phyloP scores from a whole-genome alignment of 1,140 invertebrate genomes.

The Hyposmocoma kahamanoa region DNA sequence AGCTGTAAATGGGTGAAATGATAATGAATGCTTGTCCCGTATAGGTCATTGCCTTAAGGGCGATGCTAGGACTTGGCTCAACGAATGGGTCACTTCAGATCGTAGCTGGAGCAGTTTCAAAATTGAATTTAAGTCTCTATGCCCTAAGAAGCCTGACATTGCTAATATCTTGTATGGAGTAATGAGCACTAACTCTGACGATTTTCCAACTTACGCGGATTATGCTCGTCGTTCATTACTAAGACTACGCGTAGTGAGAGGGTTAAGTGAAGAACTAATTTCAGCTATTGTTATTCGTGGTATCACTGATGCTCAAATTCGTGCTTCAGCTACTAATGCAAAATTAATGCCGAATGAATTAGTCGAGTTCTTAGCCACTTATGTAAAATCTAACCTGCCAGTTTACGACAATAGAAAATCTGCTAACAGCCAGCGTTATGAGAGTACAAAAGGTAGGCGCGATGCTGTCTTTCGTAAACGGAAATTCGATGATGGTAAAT shows the following conservation, averaged over 20 bases:
- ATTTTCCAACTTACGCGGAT: constrained; percentile 14
- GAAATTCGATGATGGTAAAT: background rate
- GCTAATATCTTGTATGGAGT: constrained; percentile 13
- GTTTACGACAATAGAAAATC: background rate
- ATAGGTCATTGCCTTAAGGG: constrained; percentile 13
- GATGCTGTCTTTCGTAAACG: background rate
- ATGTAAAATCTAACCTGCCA: constrained; percentile 5
- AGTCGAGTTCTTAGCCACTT: constrained; percentile 5
- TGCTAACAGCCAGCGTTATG: background rate
- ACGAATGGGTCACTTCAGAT: constrained; percentile 17
- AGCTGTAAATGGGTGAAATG: constrained; percentile 7
- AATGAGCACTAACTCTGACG: constrained; percentile 10
- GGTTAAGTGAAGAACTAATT: constrained; percentile 5
- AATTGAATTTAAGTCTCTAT: constrained; percentile 12
- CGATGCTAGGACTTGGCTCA: constrained; percentile 13
- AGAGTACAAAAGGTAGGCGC: no score
- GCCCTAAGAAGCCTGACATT: constrained; percentile 4
- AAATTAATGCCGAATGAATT: constrained; percentile 4
- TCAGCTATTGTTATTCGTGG: constrained; percentile 6
- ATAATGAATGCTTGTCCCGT: constrained; percentile 11
- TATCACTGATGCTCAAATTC: constrained; percentile 4
- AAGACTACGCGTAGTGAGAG: background rate
- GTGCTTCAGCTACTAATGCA: constrained; percentile 8
- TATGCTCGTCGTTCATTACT: constrained; percentile 8
- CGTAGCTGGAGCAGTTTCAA: constrained; percentile 16